These are phyloP conservation scores for Parus major DNA, from an alignment of 2,113 vertebrate genomes.

Conservation along the genomic window DNA sequence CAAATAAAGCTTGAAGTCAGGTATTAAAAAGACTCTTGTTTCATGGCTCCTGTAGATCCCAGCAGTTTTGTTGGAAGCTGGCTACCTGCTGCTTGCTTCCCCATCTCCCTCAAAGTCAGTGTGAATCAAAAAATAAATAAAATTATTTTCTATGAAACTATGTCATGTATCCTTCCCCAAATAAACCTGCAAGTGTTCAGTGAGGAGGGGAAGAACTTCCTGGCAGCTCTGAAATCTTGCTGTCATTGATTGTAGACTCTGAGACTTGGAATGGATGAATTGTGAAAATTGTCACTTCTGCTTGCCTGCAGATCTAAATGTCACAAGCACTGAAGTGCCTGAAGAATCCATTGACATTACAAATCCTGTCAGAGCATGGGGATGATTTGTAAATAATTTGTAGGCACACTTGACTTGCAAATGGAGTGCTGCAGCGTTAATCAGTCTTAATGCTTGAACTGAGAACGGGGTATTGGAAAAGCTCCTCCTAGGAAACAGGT, in stretches of 20 bases:
- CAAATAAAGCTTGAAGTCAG: not conserved
- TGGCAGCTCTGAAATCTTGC: constrained; percentile 17
- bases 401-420: constrained; percentile 42
- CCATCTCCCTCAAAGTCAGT: not conserved
- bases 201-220: not conserved
- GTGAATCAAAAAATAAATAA: not conserved
- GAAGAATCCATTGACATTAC: constrained; percentile 58
- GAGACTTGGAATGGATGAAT: constrained; percentile 41
- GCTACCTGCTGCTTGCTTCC: not conserved
- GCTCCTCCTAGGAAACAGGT: not conserved
- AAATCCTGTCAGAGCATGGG: constrained; percentile 18
- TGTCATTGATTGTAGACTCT: constrained; percentile 48
- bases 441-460: not conserved
- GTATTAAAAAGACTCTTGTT: not conserved
- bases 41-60: not conserved
- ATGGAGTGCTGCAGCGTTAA: not conserved
- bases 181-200: not conserved
- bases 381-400: constrained; percentile 26
- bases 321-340: constrained; percentile 41
- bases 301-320: constrained; percentile 59
- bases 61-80: not conserved
- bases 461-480: not conserved
- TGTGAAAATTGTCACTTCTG: constrained; percentile 60
- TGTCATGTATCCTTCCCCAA: not conserved
- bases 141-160: not conserved